Conservation (phyloP, 2,888 invertebrate genomes). For the Drosophila emarginata region DNA sequence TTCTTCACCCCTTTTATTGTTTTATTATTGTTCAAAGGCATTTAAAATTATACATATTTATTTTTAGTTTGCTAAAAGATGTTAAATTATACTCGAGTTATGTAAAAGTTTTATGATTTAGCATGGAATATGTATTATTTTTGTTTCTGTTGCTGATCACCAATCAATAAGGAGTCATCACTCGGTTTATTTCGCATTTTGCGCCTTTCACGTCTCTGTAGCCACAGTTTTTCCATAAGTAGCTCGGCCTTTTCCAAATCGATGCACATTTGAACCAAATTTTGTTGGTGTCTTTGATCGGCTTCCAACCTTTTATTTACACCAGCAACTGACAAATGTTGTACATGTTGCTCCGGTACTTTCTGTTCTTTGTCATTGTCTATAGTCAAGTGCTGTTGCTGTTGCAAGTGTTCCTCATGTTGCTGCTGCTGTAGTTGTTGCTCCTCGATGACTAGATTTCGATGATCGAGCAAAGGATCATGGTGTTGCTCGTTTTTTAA, state of each 20-base stretch:
- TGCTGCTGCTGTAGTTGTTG: not conserved
- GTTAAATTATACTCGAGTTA: not conserved
- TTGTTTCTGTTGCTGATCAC: too few species aligned
- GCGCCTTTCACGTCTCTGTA: not conserved
- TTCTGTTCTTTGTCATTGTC: not conserved
- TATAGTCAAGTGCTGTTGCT: not conserved
- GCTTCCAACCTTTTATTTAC: not conserved
- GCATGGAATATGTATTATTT: not conserved
- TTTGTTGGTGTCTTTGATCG: not conserved
- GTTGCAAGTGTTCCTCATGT: not conserved
- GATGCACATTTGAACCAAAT: not conserved
- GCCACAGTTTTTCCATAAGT: not conserved
- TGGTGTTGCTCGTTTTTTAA: not conserved
- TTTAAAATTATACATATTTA: not conserved
- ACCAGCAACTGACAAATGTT: not conserved
- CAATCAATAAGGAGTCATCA: too few species aligned
- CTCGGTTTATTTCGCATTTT: not conserved
- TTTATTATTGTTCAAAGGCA: not conserved
- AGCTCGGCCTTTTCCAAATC: not conserved
- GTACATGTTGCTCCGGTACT: not conserved
- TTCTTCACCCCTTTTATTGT: not conserved
- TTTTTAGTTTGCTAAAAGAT: not conserved
- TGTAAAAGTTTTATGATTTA: not conserved
- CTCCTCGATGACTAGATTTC: not conserved
- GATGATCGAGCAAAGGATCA: not conserved